Evolutionary conservation across 2,888 invertebrate genomes (phyloP), one percentile per base, ranked within the genome.

Genomic region (Caenorhabditis imperialis): DNA sequence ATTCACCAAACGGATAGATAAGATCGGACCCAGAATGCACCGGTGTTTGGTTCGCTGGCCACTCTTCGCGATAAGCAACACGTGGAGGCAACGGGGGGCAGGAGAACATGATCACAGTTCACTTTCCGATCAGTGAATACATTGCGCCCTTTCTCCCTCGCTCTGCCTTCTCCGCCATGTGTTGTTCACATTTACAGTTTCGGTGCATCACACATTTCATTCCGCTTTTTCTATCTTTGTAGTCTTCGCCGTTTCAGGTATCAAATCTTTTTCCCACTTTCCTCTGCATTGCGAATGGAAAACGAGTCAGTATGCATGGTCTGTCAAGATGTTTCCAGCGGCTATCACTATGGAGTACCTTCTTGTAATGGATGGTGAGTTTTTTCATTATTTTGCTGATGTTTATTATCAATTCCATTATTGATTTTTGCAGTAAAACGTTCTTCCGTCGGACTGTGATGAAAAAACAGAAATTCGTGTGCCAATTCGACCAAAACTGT

Each of bases 371-470:
- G 86, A 69, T 86, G 67, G 67, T 67, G 10, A 57, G 63, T 25
- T 42, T 30, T 5, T 55, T 12, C 14, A 14, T 14, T 27, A 3
- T 5, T 47, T 30, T 3, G 10, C 30, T 30, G 30, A 6, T 30
- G 10, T 30, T 30, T 30, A 30, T 6, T 10, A 30, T 6, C 30
- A n/a, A n/a, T n/a, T n/a, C n/a, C n/a, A n/a, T n/a, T n/a, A n/a
- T n/a, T n/a, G n/a, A n/a, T 30, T 6, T 35, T 81, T 85, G 61
- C 71, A 85, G 86, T 50, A 86, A 86, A 63, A 86, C 81, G 7
- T 86, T 86, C 60, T 86, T 86, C 75, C 85, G 86, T 7, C 77
- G 87, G 47, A 88, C 87, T 8, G 85, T 87, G 33, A 87, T 87
- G 87, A 87, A 88, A 67, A 86, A 87, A 42, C 87, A 87, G 58